Evolutionary conservation across 2,113 vertebrate species (phyloP), one percentile per base, ranked within the genome.

Genomic region (Epinephelus moara): DNA sequence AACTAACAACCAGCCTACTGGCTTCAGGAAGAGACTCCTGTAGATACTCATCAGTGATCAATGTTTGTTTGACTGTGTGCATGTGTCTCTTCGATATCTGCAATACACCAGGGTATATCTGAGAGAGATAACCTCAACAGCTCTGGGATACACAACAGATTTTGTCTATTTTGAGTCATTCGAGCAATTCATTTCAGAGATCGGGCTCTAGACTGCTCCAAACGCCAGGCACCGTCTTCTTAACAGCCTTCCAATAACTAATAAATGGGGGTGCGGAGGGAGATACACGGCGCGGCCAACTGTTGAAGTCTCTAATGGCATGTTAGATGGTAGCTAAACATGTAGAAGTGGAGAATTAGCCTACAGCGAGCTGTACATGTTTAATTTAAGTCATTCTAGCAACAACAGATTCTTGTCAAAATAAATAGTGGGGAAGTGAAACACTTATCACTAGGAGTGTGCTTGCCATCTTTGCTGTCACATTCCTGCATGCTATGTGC

Each of bases 391-490:
- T 60, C 57, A 11, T 19, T 63, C 37, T 6, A 21, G 77, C 80
- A 30, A 27, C 21, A 33, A 27, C 21, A 21, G 64, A 67, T 63
- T 64, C 83, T 78, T 82, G 88, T 91, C 76, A 82, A 86, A 84
- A 82, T 49, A 86, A 60, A 88, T 55, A 23, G 74, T 68, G 88
- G 45, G 45, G 81, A 91, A 87, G 82, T 86, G 73, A 81, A 89
- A 76, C 47, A 55, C 64, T 89, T 74, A 52, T 69, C 76, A 60
- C 55, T 10, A 19, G 30, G 7, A 66, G 69, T 10, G 30, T 12
- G 59, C 33, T 47, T 45, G 71, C 67, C 74, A 52, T 75, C 62
- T 72, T 67, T 67, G 59, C 84, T 75, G 79, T 88, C 83, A 75
- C 52, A 62, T 81, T 81, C n/a, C 56, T 1, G 25, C 74, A 15